Base-by-base conservation (phyloP, 2,888 invertebrate genomes). In the Agonopterix arenella region DNA sequence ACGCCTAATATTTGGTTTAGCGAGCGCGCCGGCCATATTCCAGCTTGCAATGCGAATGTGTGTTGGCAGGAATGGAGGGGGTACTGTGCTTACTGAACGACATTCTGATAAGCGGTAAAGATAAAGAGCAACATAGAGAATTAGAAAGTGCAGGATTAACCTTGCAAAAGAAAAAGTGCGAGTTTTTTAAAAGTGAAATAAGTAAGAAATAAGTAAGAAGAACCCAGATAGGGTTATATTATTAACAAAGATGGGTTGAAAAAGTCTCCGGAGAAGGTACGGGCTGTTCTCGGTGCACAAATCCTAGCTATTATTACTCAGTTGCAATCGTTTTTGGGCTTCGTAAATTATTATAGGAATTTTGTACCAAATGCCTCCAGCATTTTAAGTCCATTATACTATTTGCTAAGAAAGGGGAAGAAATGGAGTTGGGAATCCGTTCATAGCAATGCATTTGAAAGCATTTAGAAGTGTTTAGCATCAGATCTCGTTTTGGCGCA, bases 401-500 rank as follows among this genome's bases (percentile, higher is more conserved):
- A 43, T 13, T 16, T 47, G 9, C 9, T 47, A 10, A 28, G 36
- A 43, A 47, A 43, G n/a, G 36, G 43, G 2, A 10, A 8, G 9
- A 47, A 47, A 43, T 47, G 47, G 47, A 11, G 4, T 5, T 47
- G 47, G 49, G 8, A 9, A 11, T 2, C 8, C 3, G 50, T 18
- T 5, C 46, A 50, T 16, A 8, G 46, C 2, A 11, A 45, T 2
- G 46, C 46, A 1, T 46, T 50, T 16, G 10, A 43, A 1, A 13
- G 9, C 11, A 36, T 50, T 28, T 50, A 50, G 47, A 36, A 40
- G 18, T 11, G 28, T 41, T 50, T 50, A 43, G 38, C 46, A 42
- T 57, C 52, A 1, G 54, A 57, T 28, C 50, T 48, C 13, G 52
- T 55, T 2, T 36, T 61, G 9, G 46, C 56, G 10, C 57, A 59